Evolutionary conservation across 2,888 invertebrate species (phyloP).

Genomic region (Limnephilus lunatus): DNA sequence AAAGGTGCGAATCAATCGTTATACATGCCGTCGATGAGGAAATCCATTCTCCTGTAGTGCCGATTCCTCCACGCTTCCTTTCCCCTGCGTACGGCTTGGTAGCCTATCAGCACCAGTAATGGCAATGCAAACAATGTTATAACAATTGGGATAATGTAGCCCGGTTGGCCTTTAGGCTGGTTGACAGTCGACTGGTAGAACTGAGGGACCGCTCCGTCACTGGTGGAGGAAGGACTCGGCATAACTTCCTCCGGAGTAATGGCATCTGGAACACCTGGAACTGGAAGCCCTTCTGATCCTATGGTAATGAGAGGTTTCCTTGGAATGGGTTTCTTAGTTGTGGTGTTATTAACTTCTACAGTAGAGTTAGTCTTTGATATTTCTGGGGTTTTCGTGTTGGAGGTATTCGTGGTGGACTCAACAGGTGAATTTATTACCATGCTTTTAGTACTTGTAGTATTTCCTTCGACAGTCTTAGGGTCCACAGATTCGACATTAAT

Average conservation of each 20-base stretch:
- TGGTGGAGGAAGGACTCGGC: conserved; percentile 60
- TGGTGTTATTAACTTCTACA: conserved; percentile 67
- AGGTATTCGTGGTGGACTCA: not conserved
- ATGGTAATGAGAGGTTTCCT: conserved; percentile 77
- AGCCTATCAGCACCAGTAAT: conserved; percentile 82
- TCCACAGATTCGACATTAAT: not conserved
- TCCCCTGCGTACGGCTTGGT: conserved; percentile 83
- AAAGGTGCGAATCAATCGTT: conserved; percentile 79
- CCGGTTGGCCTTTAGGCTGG: conserved; percentile 71
- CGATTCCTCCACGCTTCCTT: conserved; percentile 91
- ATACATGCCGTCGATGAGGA: conserved; percentile 92
- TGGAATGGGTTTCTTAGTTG: conserved; percentile 70
- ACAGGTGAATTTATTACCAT: not conserved
- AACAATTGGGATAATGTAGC: conserved; percentile 86
- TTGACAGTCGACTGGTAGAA: conserved; percentile 14
- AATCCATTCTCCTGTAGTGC: conserved; percentile 92
- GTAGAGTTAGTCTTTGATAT: conserved; percentile 51
- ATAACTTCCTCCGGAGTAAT: conserved; percentile 55
- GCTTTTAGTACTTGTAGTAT: not conserved
- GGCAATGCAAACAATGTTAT: conserved; percentile 86
- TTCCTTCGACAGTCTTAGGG: not conserved
- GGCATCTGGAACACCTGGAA: conserved; percentile 34
- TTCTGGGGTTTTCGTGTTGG: conserved; percentile 31
- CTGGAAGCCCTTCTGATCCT: conserved; percentile 70
- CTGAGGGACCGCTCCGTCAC: conserved; percentile 18